Conservation (phyloP, 2,797 vertebrate species). For the Nothura maculosa region DNA sequence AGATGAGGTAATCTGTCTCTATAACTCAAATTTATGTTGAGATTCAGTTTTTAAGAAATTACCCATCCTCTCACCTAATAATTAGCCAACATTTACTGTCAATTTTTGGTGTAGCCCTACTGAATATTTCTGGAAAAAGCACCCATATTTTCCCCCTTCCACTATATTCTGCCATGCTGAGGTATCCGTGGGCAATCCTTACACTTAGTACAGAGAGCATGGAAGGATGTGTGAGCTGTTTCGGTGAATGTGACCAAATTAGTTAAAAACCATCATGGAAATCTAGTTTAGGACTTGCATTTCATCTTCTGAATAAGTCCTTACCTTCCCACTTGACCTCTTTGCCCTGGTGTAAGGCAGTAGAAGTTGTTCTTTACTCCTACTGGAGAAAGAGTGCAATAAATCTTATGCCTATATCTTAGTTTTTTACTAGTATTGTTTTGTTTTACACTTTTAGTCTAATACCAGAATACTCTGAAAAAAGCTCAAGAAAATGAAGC, state of each 20-base stretch:
- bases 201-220: accelerated
- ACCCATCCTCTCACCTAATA: neutral
- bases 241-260: neutral
- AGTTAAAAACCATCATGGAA: neutral
- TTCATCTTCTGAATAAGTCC: neutral
- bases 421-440: neutral
- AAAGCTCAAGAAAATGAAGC: neutral
- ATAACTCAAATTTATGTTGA: neutral
- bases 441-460: neutral
- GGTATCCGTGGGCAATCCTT: neutral
- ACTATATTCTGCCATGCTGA: accelerated
- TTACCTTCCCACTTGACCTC: neutral
- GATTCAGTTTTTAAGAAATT: neutral
- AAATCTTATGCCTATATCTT: neutral
- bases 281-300: neutral
- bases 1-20: constrained; percentile 90
- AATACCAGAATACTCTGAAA: neutral
- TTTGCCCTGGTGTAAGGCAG: neutral
- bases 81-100: neutral
- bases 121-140: neutral
- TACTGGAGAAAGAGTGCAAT: neutral
- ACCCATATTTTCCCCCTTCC: neutral
- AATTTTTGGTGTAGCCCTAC: neutral
- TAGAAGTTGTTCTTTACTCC: neutral
- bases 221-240: neutral